A percentile compares a stretch with the other conserved stretches of the same genome.
Conservation (phyloP, 2,113 vertebrate genomes). For the Tauraco erythrolophus region DNA sequence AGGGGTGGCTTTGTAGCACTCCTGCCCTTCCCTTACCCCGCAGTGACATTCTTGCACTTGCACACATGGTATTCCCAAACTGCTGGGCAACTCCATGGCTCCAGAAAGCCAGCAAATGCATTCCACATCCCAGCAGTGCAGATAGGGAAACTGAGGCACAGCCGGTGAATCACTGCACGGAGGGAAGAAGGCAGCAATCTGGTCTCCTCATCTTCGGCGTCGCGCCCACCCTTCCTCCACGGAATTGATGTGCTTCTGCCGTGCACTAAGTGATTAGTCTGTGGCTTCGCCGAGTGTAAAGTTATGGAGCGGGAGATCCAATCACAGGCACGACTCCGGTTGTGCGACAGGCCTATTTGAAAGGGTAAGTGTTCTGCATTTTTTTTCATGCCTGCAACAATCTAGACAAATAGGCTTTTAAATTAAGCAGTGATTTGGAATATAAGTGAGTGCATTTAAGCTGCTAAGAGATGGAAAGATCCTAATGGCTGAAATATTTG, state of each 20-base stretch:
- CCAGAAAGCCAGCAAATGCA: not conserved
- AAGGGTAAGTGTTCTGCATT: conserved; percentile 43
- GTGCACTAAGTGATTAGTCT: conserved; percentile 17
- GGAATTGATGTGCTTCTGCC: conserved; percentile 24
- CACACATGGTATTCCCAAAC: not conserved
- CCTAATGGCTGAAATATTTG: conserved; percentile 99
- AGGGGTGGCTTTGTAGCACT: not conserved
- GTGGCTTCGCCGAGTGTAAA: conserved; percentile 44
- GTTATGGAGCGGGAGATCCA: conserved; percentile 62
- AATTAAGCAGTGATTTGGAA: conserved; percentile 98
- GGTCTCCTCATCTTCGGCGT: not conserved
- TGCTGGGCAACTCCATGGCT: fast-evolving
- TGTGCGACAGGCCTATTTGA: conserved; percentile 7
- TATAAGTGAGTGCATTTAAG: conserved; percentile 98
- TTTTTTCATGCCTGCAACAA: conserved; percentile 62
- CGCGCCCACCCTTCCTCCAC: not conserved
- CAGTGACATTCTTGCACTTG: not conserved
- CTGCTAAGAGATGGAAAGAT: conserved; percentile 96
- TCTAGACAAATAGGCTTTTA: conserved; percentile 83
- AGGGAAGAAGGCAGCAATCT: not conserved
- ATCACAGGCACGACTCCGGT: conserved; percentile 52
- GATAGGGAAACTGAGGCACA: not conserved
- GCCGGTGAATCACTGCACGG: fast-evolving
- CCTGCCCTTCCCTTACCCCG: not conserved
- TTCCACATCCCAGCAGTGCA: fast-evolving